Conservation (phyloP, 1,140 invertebrate genomes). For the Drosophila biarmipes region DNA sequence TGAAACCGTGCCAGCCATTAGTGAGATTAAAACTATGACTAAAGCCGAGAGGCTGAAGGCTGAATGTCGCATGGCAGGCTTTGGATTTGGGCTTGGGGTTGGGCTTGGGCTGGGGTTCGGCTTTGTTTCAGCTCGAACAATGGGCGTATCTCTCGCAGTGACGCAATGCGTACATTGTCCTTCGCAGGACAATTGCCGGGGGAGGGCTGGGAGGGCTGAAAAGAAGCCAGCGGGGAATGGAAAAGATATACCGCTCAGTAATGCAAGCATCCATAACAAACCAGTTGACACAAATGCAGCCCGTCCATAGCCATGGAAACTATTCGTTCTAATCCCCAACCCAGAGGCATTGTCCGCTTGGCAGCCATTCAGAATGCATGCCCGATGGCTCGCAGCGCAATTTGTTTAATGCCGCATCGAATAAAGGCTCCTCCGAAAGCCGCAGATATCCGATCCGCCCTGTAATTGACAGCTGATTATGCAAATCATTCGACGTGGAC, state of each 20-base stretch:
- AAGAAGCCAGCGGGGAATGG: conserved; percentile 3
- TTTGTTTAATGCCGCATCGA: conserved; percentile 54
- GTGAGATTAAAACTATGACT: conserved; percentile 79
- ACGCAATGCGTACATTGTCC: conserved; percentile 78
- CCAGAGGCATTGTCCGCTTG: conserved; percentile 53
- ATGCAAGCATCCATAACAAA: conserved; percentile 73
- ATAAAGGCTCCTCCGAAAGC: not conserved
- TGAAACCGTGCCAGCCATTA: conserved; percentile 59
- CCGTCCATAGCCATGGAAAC: conserved; percentile 15
- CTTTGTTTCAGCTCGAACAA: conserved; percentile 60
- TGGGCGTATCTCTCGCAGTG: conserved; percentile 72
- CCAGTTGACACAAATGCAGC: conserved; percentile 76
- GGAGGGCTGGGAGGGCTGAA: not conserved
- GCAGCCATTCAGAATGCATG: conserved; percentile 52
- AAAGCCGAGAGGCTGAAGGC: conserved; percentile 27
- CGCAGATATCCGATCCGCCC: conserved; percentile 19
- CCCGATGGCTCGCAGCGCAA: conserved; percentile 44
- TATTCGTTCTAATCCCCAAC: conserved; percentile 32
- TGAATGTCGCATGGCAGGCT: conserved; percentile 63
- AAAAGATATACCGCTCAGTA: conserved; percentile 52
- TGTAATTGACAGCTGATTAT: conserved; percentile 73
- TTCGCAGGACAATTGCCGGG: conserved; percentile 47
- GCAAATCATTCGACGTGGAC: conserved; percentile 50
- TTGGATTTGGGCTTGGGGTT: conserved; percentile 45
- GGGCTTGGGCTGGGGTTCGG: conserved; percentile 41